These are phyloP conservation scores for Anolis sagrei DNA, from an alignment of 2,113 vertebrate genomes.

Conservation along the genomic window DNA sequence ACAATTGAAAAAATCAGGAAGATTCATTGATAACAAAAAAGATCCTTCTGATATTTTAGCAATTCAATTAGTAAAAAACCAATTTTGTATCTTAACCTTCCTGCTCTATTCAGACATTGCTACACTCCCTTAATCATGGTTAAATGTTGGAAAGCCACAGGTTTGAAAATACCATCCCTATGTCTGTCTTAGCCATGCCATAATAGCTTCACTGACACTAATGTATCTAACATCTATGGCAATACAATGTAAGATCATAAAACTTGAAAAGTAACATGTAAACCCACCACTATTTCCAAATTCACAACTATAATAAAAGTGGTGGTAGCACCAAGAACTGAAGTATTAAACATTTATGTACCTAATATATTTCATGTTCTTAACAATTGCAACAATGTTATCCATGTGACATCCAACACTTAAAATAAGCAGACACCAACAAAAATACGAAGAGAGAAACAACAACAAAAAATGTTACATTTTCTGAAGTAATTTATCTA, in stretches of 20 bases:
- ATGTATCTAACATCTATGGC: neutral
- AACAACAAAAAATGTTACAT: neutral
- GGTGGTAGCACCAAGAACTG: neutral
- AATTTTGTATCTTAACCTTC: constrained; percentile 8
- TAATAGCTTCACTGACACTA: neutral
- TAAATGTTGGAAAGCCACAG: neutral
- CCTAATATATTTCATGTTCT: neutral
- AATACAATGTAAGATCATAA: neutral
- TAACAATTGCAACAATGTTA: neutral
- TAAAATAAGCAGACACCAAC: neutral
- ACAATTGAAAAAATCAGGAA: constrained; percentile 68
- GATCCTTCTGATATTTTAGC: constrained; percentile 40
- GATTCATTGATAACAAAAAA: constrained; percentile 64
- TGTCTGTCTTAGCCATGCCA: neutral
- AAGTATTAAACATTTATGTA: neutral
- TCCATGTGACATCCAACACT: neutral
- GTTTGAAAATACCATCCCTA: neutral
- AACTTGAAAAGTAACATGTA: neutral
- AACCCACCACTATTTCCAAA: neutral
- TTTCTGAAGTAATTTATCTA: neutral
- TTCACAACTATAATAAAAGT: neutral
- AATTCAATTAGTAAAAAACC: constrained; percentile 66
- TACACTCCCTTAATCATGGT: constrained; percentile 11
- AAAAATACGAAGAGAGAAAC: neutral
- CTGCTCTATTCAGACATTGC: neutral